Percentiles rank a stretch among this genome's conserved stretches.
Evolutionary conservation across 2,113 vertebrate species (phyloP).

Genomic region (Plecturocebus donacophilus): DNA sequence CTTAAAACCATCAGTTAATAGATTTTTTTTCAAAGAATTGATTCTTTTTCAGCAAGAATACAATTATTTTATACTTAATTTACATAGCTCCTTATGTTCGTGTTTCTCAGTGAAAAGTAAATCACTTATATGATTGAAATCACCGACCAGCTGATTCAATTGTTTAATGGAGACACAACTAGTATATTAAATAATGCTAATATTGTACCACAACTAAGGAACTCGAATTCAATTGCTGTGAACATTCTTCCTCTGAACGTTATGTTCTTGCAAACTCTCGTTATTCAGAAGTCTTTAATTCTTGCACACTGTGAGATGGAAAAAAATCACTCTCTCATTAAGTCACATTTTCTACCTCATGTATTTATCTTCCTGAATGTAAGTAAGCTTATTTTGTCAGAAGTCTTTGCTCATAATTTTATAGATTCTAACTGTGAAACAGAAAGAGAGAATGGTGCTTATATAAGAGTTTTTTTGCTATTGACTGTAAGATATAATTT

Average conservation of each 20-base stretch:
- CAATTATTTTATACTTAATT: constrained; percentile 5
- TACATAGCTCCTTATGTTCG: background rate
- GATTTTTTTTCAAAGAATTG: background rate
- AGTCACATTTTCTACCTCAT: background rate
- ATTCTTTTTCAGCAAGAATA: background rate
- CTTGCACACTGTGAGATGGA: background rate
- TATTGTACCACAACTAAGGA: background rate
- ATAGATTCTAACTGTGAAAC: background rate
- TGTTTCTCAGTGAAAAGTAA: constrained; percentile 29
- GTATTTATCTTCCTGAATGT: background rate
- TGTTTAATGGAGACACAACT: background rate
- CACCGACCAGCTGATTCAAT: background rate
- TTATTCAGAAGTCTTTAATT: constrained; percentile 21
- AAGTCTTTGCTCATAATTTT: background rate
- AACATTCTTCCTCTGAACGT: background rate
- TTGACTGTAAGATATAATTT: background rate
- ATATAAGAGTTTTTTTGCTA: background rate
- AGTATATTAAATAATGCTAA: background rate
- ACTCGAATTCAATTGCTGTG: background rate
- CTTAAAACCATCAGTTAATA: background rate
- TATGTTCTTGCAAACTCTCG: background rate
- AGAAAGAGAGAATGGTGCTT: background rate
- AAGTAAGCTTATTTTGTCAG: background rate
- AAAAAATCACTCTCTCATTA: background rate
- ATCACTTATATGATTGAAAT: background rate